Evolutionary conservation across 1,140 invertebrate species (phyloP).

Genomic region (Bombus fervidus): DNA sequence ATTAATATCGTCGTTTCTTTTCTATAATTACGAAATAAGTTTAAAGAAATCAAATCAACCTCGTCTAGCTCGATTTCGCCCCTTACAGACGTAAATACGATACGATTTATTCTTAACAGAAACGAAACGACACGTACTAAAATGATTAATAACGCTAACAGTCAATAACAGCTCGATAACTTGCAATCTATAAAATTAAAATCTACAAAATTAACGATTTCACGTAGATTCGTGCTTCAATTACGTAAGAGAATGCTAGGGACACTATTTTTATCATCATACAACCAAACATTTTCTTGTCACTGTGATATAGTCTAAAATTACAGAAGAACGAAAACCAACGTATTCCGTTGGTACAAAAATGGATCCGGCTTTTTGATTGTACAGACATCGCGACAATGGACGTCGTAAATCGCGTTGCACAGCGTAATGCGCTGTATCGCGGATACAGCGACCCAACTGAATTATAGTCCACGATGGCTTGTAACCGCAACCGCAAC

Average conservation of each 20-base stretch:
- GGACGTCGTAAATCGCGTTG: conserved; percentile 51
- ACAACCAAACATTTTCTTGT: neutral
- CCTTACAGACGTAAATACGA: neutral
- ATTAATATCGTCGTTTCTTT: neutral
- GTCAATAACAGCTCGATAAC: too few species aligned
- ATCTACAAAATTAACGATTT: too few species aligned
- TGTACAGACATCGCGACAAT: conserved; percentile 10
- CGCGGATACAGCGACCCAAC: neutral
- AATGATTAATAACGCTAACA: neutral
- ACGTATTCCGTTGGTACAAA: neutral
- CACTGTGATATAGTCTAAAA: neutral
- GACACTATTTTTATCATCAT: too few species aligned
- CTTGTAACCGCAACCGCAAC: conserved; percentile 53
- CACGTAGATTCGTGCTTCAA: too few species aligned
- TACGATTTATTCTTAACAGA: neutral
- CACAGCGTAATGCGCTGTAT: neutral
- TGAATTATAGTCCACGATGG: conserved; percentile 48
- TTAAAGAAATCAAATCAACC: neutral
- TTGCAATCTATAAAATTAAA: too few species aligned
- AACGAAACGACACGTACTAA: neutral
- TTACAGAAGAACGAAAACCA: neutral
- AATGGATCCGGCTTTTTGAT: conserved; percentile 50
- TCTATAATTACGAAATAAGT: too few species aligned
- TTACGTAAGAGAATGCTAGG: neutral
- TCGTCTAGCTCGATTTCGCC: neutral